Evolutionary conservation across 2,888 invertebrate species (phyloP).

Genomic region (Nemurella pictetii): DNA sequence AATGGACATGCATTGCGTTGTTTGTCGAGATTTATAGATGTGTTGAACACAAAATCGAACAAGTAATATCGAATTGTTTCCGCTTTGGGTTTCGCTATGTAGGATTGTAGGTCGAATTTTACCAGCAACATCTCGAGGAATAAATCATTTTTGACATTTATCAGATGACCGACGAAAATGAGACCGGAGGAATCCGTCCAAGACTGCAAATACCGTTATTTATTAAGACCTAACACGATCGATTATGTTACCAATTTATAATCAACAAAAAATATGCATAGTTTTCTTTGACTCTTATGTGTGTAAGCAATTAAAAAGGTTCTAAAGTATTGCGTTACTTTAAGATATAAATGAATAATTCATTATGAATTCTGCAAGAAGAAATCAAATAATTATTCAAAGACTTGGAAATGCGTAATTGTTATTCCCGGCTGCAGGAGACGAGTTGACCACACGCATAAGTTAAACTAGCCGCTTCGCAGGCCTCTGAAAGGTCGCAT

Average conservation of each 20-base stretch:
- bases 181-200: background rate
- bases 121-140: background rate
- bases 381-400: background rate
- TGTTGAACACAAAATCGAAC: background rate
- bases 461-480: background rate
- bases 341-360: background rate
- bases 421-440: background rate
- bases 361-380: background rate
- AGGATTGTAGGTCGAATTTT: background rate
- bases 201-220: background rate
- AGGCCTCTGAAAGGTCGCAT: background rate
- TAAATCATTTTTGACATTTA: background rate
- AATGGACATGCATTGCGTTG: background rate
- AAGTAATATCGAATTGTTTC: background rate
- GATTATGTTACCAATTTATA: background rate
- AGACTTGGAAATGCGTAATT: background rate
- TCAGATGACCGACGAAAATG: background rate
- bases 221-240: background rate
- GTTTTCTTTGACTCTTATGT: background rate
- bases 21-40: background rate
- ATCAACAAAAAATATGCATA: background rate
- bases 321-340: background rate
- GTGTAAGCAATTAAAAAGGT: background rate
- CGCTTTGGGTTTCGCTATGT: background rate
- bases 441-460: conserved; percentile 3